Evolutionary conservation across 2,797 vertebrate genomes (phyloP), one percentile per base, ranked within the genome.

Genomic region (Thaleichthys pacificus): DNA sequence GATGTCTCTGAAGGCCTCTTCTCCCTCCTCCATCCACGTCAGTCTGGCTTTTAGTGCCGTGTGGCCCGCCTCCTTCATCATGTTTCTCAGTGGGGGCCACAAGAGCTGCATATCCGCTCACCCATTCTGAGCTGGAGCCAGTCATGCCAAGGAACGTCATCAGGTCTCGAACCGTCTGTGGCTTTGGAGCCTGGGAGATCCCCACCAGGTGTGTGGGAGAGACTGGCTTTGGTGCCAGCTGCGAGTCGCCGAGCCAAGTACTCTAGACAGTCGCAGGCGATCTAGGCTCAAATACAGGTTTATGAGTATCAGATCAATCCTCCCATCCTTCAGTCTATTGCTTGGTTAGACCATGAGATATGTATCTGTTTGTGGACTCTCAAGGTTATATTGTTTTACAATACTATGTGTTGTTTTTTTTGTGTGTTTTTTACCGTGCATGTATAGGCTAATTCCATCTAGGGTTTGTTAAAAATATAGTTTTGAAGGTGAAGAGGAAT

Each of bases 41-140:
- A 70, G n/a, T 21, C 30, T 8, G 26, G 24, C 19, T 15, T 14
- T 67, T 14, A 66, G 21, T 21, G 35, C 14, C 5, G 21, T 11
- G 3, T 9, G 17, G 4, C 66, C 73, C 3, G 30, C 51, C 14
- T 68, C 19, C 42, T 22, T 64, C 21, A 78, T 78, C 30, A 71
- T 9, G 4, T 7, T 60, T 14, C 74, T n/a, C 17, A 80, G 22
- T 30, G 2, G 66, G 66, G 2, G 42, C 28, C 4, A 56, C 73
- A 5, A 70, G 22, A 3, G n/a, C 21, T 8, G 74, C 51, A 62
- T 70, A 73, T 7, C 70, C 49, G 3, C 71, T 70, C 28, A 73
- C 60, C 74, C 63, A 77, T 0, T 61, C 74, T 1, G 74, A 66
- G 22, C 38, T 66, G 22, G 61, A 76, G 2, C 70, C 75, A 3